Evolutionary conservation across 2,888 invertebrate genomes (phyloP).

Genomic region (Sminthurides aquaticus): DNA sequence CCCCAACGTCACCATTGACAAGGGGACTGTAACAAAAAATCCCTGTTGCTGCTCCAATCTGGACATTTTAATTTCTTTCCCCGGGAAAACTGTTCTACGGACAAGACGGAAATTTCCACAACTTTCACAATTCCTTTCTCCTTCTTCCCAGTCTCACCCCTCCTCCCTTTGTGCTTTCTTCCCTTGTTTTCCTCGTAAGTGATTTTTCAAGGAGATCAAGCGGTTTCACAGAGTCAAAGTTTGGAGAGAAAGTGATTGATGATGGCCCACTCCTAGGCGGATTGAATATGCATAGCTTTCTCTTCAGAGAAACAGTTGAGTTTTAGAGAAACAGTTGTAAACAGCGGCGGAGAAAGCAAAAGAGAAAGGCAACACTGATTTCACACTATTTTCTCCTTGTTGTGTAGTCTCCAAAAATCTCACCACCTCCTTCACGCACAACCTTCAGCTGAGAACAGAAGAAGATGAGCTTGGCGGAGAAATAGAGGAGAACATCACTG

Average conservation of each 20-base stretch:
- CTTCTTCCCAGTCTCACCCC: no score
- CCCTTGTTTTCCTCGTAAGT: no score
- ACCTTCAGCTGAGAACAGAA: background rate
- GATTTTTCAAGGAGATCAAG: no score
- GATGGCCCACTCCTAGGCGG: background rate
- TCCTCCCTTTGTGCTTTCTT: no score
- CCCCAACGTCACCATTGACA: background rate
- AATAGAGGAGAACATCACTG: no score
- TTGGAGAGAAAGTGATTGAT: background rate
- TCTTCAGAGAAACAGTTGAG: background rate
- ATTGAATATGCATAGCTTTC: background rate
- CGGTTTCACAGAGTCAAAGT: no score
- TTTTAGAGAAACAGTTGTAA: background rate
- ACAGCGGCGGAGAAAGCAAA: background rate
- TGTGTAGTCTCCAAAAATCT: background rate
- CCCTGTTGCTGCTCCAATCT: background rate
- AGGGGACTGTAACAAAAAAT: background rate
- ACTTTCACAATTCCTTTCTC: no score
- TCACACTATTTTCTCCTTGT: no score
- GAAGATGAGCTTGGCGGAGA: background rate
- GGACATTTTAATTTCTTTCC: background rate
- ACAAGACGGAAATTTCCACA: background rate
- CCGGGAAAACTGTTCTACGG: background rate
- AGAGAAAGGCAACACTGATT: no score
- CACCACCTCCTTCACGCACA: background rate